phyloP scores from a whole-genome alignment of 2,888 invertebrate species.

The Notodonta ziczac region DNA sequence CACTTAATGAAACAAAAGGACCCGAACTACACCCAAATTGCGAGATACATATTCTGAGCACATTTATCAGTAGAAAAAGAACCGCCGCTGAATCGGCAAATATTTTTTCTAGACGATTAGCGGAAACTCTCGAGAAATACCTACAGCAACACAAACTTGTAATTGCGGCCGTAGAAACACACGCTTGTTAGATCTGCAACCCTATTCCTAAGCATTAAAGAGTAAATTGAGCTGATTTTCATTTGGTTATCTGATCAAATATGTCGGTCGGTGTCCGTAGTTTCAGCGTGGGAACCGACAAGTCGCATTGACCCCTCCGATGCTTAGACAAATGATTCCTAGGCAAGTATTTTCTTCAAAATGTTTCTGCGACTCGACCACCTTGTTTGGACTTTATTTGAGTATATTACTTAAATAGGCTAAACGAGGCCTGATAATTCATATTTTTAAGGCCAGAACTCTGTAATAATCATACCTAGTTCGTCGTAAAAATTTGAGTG shows the following conservation, averaged over 20 bases:
- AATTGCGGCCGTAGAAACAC: slow-evolving; percentile 19
- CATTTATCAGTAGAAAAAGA: slow-evolving; percentile 78
- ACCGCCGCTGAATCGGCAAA: slow-evolving; percentile 74
- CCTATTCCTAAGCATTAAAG: slow-evolving; percentile 36
- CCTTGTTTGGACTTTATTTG: background rate
- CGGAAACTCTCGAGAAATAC: slow-evolving; percentile 76
- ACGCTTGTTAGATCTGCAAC: slow-evolving; percentile 3
- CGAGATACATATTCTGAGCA: slow-evolving; percentile 72
- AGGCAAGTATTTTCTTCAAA: slow-evolving; percentile 70
- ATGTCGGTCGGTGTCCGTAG: slow-evolving; percentile 46
- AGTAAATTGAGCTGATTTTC: slow-evolving; percentile 23
- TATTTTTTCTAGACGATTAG: slow-evolving; percentile 83
- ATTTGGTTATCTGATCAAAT: slow-evolving; percentile 20
- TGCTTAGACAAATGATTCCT: slow-evolving; percentile 79
- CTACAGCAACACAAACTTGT: slow-evolving; percentile 52
- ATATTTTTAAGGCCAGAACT: too few species aligned
- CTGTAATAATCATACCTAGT: too few species aligned
- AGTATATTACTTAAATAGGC: too few species aligned
- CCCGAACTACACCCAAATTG: slow-evolving; percentile 63
- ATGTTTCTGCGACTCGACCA: slow-evolving; percentile 48
- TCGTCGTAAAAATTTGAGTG: too few species aligned
- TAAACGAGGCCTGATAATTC: too few species aligned
- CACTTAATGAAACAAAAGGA: slow-evolving; percentile 71
- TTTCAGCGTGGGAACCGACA: slow-evolving; percentile 77
- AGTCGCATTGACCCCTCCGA: slow-evolving; percentile 75